Evolutionary conservation across 2,888 invertebrate species (phyloP).

Genomic region (Selenia dentaria): DNA sequence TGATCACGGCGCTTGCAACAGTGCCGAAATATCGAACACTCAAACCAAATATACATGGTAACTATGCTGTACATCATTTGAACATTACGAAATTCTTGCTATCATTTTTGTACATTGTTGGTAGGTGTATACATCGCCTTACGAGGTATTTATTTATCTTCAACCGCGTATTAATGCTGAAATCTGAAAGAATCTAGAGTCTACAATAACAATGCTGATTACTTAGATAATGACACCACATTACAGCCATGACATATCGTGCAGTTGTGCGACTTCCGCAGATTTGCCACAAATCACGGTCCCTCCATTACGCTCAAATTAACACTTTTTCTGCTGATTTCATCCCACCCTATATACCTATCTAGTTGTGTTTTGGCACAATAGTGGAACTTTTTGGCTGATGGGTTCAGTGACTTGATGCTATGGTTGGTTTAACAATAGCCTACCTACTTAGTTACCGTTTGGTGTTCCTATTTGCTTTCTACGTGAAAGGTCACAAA

Average conservation of each 20-base stretch:
- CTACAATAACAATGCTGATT: slow-evolving; percentile 6
- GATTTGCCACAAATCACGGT: slow-evolving; percentile 15
- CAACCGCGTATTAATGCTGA: neutral
- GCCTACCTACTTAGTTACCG: slow-evolving; percentile 15
- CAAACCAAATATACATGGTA: no score
- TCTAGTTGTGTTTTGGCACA: neutral
- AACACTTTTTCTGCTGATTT: slow-evolving; percentile 13
- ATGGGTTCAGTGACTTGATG: slow-evolving; percentile 14
- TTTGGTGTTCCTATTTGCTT: slow-evolving; percentile 23
- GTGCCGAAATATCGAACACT: no score
- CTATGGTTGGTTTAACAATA: slow-evolving; percentile 3
- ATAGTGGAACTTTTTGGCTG: slow-evolving; percentile 1
- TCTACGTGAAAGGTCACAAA: slow-evolving; percentile 6
- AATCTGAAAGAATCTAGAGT: slow-evolving; percentile 4
- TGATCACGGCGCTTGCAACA: no score
- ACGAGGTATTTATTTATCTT: neutral
- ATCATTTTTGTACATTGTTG: no score
- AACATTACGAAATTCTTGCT: no score
- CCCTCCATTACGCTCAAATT: slow-evolving; percentile 15
- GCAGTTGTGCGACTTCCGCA: slow-evolving; percentile 18
- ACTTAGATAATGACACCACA: slow-evolving; percentile 11
- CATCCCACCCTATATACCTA: neutral
- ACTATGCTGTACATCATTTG: no score
- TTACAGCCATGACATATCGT: slow-evolving; percentile 14
- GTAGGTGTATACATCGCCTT: no score